Evolutionary conservation across 2,113 vertebrate genomes (phyloP).

Genomic region (Pituophis catenifer): DNA sequence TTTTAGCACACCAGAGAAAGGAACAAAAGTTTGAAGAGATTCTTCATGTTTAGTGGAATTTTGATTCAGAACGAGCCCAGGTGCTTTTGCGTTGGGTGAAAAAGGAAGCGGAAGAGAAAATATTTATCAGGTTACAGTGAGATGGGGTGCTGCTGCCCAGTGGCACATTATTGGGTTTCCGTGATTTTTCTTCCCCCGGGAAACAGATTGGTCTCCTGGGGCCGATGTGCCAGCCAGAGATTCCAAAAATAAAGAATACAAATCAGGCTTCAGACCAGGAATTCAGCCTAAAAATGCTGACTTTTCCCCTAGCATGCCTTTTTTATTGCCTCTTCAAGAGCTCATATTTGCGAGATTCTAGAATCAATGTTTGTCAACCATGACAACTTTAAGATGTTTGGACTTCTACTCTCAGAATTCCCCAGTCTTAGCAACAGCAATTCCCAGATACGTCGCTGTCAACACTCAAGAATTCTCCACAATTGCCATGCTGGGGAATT

Average conservation of each 20-base stretch:
- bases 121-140: too few species aligned
- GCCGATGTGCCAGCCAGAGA: neutral
- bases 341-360: neutral
- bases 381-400: neutral
- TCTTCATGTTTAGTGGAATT: neutral
- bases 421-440: neutral
- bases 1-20: too few species aligned
- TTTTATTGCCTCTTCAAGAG: neutral
- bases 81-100: neutral
- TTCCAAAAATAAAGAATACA: neutral
- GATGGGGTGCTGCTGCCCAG: too few species aligned
- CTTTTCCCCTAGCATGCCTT: neutral
- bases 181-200: neutral
- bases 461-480: neutral
- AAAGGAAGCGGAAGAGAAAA: neutral
- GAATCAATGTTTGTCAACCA: neutral
- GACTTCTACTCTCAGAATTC: neutral
- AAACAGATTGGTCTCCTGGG: neutral
- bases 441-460: neutral
- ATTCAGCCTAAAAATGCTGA: neutral
- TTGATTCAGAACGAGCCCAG: neutral
- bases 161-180: neutral
- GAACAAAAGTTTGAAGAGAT: neutral
- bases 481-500: neutral
- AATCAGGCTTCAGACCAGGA: neutral